Conservation (phyloP, 2,113 vertebrate species). For the Cyanoliseus patagonus region DNA sequence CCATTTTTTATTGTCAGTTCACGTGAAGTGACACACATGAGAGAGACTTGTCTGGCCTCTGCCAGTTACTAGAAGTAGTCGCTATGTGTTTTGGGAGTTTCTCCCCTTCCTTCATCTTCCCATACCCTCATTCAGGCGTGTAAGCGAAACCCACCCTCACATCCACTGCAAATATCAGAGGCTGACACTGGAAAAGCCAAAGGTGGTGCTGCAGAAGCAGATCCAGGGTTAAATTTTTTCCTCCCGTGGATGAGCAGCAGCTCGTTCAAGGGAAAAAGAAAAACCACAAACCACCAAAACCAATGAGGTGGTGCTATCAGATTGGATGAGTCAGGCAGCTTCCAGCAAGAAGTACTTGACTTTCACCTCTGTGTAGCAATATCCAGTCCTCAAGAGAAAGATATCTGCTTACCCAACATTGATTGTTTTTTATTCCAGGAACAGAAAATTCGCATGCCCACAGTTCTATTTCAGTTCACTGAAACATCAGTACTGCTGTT, state of each 20-base stretch:
- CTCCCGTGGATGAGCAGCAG: not conserved
- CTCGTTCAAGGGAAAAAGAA: not conserved
- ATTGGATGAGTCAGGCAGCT: not conserved
- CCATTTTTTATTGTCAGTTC: not conserved
- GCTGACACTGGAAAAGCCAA: not conserved
- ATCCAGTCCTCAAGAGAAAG: not conserved
- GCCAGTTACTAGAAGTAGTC: not conserved
- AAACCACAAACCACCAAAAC: not conserved
- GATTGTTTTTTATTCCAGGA: not conserved
- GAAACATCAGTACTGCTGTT: not conserved
- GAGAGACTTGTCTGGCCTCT: not conserved
- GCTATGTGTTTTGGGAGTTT: not conserved
- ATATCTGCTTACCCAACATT: not conserved
- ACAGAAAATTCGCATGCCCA: not conserved
- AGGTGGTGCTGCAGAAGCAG: not conserved
- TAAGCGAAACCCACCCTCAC: not conserved
- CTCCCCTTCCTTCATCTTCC: not conserved
- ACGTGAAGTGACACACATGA: not conserved
- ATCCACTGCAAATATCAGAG: not conserved
- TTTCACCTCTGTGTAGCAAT: not conserved
- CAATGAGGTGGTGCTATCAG: not conserved
- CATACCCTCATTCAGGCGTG: accelerated
- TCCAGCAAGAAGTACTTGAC: not conserved
- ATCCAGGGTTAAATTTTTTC: not conserved
- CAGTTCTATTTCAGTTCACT: not conserved